phyloP scores from a whole-genome alignment of 2,888 invertebrate genomes.

The Euspilapteryx auroguttella region DNA sequence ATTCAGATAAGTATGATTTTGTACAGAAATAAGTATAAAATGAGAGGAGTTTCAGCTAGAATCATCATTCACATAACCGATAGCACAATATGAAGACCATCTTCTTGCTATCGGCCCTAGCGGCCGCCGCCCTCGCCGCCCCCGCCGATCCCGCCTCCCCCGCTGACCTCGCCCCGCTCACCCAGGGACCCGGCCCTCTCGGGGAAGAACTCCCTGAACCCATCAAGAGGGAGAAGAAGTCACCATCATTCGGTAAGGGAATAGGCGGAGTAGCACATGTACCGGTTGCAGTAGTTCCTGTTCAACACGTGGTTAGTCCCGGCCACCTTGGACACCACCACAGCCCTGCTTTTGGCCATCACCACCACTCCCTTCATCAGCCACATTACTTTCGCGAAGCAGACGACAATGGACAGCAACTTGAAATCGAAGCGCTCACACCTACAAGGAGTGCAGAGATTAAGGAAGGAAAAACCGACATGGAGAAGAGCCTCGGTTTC shows the following conservation, averaged over 20 bases:
- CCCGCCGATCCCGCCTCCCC: constrained; percentile 22
- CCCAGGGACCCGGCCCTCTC: constrained; percentile 10
- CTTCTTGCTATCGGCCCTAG: constrained; percentile 30
- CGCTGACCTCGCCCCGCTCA: constrained; percentile 8
- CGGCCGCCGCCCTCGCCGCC: constrained; percentile 24
- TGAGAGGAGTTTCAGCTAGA: not conserved
- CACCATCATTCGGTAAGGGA: constrained; percentile 10
- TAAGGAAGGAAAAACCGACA: constrained; percentile 15
- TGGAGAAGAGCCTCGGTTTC: constrained; percentile 33
- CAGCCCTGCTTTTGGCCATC: not conserved
- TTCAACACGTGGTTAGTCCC: too few species aligned
- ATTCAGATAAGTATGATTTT: too few species aligned
- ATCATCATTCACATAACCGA: constrained; percentile 1
- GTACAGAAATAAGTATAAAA: too few species aligned
- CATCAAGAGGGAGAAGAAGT: constrained; percentile 23
- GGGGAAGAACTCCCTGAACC: constrained; percentile 8
- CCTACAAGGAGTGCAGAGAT: constrained; percentile 18
- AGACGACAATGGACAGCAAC: constrained; percentile 29
- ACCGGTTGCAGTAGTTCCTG: too few species aligned
- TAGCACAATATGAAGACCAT: constrained; percentile 38
- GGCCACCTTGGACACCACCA: not conserved
- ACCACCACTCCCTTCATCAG: not conserved
- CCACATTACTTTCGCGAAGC: constrained; percentile 16
- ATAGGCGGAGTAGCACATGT: too few species aligned
- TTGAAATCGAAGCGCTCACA: constrained; percentile 14